Percentiles rank a stretch among this genome's conserved stretches.
phyloP scores from a whole-genome alignment of 2,888 invertebrate species.

The Crocallis elinguaria region DNA sequence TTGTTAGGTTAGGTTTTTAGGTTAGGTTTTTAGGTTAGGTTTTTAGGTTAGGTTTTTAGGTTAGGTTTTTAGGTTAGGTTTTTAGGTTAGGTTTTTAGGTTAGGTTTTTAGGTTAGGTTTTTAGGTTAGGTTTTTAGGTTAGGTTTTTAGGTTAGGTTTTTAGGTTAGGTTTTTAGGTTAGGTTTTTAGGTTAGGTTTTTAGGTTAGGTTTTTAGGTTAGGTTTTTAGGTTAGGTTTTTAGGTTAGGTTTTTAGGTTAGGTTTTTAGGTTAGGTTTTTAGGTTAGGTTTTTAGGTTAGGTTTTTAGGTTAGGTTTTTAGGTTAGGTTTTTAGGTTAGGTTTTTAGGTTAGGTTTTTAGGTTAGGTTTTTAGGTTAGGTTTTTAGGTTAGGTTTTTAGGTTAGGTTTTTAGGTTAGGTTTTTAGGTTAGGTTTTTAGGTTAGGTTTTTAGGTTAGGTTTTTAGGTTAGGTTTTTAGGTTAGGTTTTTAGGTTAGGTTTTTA shows the following conservation, averaged over 20 bases:
- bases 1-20: slow-evolving; percentile 28
- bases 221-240: slow-evolving; percentile 29
- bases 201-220: slow-evolving; percentile 33
- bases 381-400: slow-evolving; percentile 12
- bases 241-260: slow-evolving; percentile 23
- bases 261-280: slow-evolving; percentile 12
- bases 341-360: slow-evolving; percentile 5
- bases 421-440: slow-evolving; percentile 12
- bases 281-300: slow-evolving; percentile 5
- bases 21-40: slow-evolving; percentile 33
- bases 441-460: slow-evolving; percentile 13
- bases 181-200: slow-evolving; percentile 34
- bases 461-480: slow-evolving; percentile 12
- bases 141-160: slow-evolving; percentile 36
- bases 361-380: slow-evolving; percentile 11
- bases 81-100: slow-evolving; percentile 27
- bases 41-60: slow-evolving; percentile 27
- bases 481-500: background rate
- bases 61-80: slow-evolving; percentile 27
- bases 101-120: slow-evolving; percentile 25
- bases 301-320: slow-evolving; percentile 2
- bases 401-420: slow-evolving; percentile 10
- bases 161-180: slow-evolving; percentile 31
- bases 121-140: slow-evolving; percentile 29
- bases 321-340: slow-evolving; percentile 4